phyloP scores from a whole-genome alignment of 2,797 vertebrate species.

The Halcyon leucocephala region DNA sequence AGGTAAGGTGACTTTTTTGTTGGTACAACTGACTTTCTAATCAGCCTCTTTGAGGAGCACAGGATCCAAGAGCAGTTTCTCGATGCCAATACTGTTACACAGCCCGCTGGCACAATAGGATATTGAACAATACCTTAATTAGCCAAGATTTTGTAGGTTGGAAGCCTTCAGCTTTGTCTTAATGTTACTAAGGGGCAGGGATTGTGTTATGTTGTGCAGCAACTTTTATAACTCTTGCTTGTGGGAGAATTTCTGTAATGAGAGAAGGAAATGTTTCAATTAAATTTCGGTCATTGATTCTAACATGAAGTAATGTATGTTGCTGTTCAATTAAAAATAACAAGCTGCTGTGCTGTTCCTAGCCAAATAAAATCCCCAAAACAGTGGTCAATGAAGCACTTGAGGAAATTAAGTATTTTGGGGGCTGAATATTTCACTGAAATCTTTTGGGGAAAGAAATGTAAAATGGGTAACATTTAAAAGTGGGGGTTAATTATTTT shows the following conservation, averaged over 20 bases:
- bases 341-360: conserved; percentile 34
- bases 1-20: neutral
- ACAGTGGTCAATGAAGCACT: conserved; percentile 44
- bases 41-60: neutral
- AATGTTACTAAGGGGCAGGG: neutral
- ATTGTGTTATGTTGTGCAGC: neutral
- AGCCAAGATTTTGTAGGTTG: neutral
- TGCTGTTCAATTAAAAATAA: conserved; percentile 72
- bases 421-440: neutral
- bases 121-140: neutral
- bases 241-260: conserved; percentile 28
- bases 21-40: neutral
- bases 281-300: conserved; percentile 62
- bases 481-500: conserved; percentile 27
- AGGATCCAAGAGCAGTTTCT: neutral
- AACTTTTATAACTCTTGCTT: neutral
- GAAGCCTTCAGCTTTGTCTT: neutral
- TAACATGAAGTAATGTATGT: conserved; percentile 17
- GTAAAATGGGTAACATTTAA: conserved; percentile 11
- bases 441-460: conserved; percentile 9
- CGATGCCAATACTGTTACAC: accelerated
- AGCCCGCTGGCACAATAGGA: neutral
- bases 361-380: conserved; percentile 41
- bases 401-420: conserved; percentile 58
- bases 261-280: conserved; percentile 54